phyloP scores from a whole-genome alignment of 1,140 invertebrate genomes.

The Dryas iulia region DNA sequence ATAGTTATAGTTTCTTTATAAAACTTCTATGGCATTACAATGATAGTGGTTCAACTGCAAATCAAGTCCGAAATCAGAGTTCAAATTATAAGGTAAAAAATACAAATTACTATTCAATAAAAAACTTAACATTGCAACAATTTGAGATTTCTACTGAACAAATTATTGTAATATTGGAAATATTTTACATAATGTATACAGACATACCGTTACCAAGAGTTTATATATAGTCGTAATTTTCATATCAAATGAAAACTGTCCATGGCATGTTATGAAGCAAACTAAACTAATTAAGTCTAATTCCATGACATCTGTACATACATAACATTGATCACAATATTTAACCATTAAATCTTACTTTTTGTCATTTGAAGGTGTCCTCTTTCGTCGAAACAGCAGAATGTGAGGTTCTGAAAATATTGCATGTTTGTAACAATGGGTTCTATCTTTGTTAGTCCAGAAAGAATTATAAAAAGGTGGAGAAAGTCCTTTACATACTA shows the following conservation, averaged over 20 bases:
- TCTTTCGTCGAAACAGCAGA: constrained; percentile 84
- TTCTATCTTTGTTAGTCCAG: no score
- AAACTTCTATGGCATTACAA: not conserved
- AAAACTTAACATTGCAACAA: not conserved
- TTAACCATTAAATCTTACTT: constrained; percentile 43
- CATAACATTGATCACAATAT: constrained; percentile 27
- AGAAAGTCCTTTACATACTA: no score
- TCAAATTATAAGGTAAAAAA: not conserved
- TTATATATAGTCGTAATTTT: not conserved
- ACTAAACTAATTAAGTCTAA: constrained; percentile 43
- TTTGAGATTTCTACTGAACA: not conserved
- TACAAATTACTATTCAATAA: not conserved
- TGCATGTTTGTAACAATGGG: no score
- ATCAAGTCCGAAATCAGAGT: no score
- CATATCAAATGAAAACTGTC: constrained; percentile 17
- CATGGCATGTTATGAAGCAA: constrained; percentile 32
- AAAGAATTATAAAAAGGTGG: no score
- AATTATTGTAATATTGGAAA: not conserved
- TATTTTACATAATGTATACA: not conserved
- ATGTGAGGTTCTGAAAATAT: constrained; percentile 84
- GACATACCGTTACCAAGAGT: not conserved
- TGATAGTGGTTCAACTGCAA: no score
- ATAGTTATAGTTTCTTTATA: not conserved
- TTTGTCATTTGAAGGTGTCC: constrained; percentile 78
- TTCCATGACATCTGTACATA: constrained; percentile 45